Conservation (phyloP, 92 coral and sea anemone genomes). For the Chrysogorgia sp. region DNA sequence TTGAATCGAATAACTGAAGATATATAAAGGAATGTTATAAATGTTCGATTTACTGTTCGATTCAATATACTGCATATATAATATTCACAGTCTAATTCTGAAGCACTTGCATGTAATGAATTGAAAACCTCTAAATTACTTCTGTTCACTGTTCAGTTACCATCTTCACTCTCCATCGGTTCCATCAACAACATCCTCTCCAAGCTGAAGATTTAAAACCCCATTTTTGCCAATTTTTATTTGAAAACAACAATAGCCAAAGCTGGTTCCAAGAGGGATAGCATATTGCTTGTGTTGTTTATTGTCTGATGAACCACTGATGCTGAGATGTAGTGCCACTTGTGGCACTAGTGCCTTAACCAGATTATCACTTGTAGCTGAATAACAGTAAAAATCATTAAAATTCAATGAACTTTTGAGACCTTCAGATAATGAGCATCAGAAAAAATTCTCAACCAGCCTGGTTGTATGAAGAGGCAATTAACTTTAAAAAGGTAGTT, state of each 20-base stretch:
- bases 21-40: no score
- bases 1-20: no score
- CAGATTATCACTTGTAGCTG: slow-evolving; percentile 47
- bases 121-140: neutral
- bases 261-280: slow-evolving; percentile 78
- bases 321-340: slow-evolving; percentile 61
- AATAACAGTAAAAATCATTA: neutral
- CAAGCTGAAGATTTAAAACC: slow-evolving; percentile 60
- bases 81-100: no score
- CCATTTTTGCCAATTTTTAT: slow-evolving; percentile 64
- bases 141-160: no score
- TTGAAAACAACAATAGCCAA: slow-evolving; percentile 82
- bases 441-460: no score
- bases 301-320: slow-evolving; percentile 65
- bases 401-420: no score
- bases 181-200: slow-evolving; percentile 49
- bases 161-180: slow-evolving; percentile 47
- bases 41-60: no score
- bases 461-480: no score
- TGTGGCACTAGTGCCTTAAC: slow-evolving; percentile 59
- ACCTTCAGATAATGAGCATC: no score
- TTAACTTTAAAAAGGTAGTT: no score
- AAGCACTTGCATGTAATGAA: no score
- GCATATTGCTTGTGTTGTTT: slow-evolving; percentile 78
- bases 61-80: no score